A percentile compares a stretch with the other conserved stretches of the same genome.
Conservation (phyloP, 2,888 invertebrate species). For the Pristionchus fissidentatus region DNA sequence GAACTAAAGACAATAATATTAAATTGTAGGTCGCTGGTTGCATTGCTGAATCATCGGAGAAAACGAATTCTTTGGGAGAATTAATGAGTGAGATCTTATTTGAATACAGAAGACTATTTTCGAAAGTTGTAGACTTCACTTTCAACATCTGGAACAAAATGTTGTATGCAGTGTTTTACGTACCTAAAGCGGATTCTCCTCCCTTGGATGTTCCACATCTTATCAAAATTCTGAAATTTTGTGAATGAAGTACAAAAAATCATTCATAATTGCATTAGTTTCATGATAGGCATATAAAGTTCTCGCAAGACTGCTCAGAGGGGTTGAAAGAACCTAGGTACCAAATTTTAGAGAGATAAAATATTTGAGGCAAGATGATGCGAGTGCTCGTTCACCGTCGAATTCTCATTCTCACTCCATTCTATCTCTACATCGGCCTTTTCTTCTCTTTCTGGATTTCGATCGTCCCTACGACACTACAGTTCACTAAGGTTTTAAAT, state of each 20-base stretch:
- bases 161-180: too few relatives aligned
- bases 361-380: constrained; percentile 6
- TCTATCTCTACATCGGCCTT: constrained; percentile 47
- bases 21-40: constrained; percentile 1
- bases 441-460: constrained; percentile 42
- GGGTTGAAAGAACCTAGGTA: too few relatives aligned
- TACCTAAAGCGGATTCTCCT: neutral
- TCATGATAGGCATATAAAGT: too few relatives aligned
- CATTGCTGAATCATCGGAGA: neutral
- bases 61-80: neutral
- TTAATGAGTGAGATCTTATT: neutral
- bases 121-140: too few relatives aligned
- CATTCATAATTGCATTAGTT: too few relatives aligned
- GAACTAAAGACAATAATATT: neutral
- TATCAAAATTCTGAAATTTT: too few relatives aligned
- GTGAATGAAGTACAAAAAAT: too few relatives aligned
- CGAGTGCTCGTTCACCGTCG: constrained; percentile 36
- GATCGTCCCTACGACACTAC: constrained; percentile 15
- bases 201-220: too few relatives aligned
- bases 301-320: too few relatives aligned
- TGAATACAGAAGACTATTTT: too few relatives aligned
- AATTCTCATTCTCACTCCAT: constrained; percentile 27
- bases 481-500: constrained; percentile 24
- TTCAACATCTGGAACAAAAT: too few relatives aligned
- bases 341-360: neutral